These are phyloP conservation scores for Nebria ingens DNA, from an alignment of 1,140 invertebrate species.

Conservation along the genomic window DNA sequence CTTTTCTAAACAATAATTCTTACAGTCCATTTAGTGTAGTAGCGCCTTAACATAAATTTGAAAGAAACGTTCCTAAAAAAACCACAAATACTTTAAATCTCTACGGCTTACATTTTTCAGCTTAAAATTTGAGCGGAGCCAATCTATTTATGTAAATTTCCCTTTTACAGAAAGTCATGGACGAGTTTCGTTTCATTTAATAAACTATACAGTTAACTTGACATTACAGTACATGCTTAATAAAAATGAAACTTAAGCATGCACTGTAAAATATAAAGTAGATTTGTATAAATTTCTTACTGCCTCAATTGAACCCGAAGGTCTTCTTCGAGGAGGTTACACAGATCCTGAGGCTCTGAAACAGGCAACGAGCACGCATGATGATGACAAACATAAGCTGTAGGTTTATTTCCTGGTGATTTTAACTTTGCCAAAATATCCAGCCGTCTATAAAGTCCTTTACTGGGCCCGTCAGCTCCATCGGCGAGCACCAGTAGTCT, in stretches of 20 bases:
- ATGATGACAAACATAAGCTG: slow-evolving; percentile 73
- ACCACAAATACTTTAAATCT: no score
- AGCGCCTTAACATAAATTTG: no score
- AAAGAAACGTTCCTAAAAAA: no score
- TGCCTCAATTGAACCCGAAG: background rate
- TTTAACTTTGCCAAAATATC: slow-evolving; percentile 22
- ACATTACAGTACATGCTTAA: background rate
- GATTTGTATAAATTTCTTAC: background rate
- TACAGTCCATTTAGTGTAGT: no score
- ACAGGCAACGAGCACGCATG: slow-evolving; percentile 70
- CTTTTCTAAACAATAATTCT: no score
- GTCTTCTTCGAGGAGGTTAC: slow-evolving; percentile 41
- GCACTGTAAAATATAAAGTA: no score
- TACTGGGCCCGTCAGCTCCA: slow-evolving; percentile 34
- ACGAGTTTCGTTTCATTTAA: background rate
- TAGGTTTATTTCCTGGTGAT: slow-evolving; percentile 45
- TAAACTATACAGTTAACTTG: background rate
- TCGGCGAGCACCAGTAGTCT: slow-evolving; percentile 58
- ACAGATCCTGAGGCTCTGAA: slow-evolving; percentile 54
- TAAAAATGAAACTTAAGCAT: background rate
- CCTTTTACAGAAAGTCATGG: background rate
- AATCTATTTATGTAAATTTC: background rate
- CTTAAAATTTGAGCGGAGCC: background rate
- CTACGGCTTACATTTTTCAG: no score
- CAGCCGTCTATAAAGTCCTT: slow-evolving; percentile 29